phyloP scores from a whole-genome alignment of 2,888 invertebrate species.

The Siphonodentalium dalli region DNA sequence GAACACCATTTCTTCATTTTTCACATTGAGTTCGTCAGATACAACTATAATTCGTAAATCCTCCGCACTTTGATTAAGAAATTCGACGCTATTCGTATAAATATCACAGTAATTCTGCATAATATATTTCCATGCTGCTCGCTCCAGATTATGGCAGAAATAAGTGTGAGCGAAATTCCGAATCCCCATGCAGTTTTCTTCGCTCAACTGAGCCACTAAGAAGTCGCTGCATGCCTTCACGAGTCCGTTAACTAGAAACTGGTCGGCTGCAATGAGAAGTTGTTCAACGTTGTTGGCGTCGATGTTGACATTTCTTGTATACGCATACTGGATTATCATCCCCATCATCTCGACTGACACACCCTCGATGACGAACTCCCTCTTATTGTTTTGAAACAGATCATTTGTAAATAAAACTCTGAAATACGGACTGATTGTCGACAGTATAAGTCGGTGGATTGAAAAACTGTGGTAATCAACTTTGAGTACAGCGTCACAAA shows the following conservation, averaged over 20 bases:
- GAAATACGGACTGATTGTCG: constrained; percentile 86
- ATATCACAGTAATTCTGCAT: constrained; percentile 65
- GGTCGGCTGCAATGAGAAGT: constrained; percentile 80
- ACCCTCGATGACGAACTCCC: constrained; percentile 68
- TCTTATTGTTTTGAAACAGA: constrained; percentile 58
- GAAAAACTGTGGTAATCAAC: constrained; percentile 82
- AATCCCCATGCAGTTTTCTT: constrained; percentile 82
- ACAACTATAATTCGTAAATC: constrained; percentile 32
- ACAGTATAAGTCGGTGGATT: constrained; percentile 72
- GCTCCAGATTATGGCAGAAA: constrained; percentile 76
- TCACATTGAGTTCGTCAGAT: constrained; percentile 37
- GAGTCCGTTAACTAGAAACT: constrained; percentile 81
- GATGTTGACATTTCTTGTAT: constrained; percentile 78
- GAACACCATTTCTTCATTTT: constrained; percentile 38
- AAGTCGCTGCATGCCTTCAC: constrained; percentile 80
- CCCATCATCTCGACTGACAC: constrained; percentile 80
- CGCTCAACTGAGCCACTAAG: constrained; percentile 73
- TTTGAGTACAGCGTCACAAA: constrained; percentile 84
- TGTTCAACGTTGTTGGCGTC: constrained; percentile 78
- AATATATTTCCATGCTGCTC: constrained; percentile 74
- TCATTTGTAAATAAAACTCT: constrained; percentile 83
- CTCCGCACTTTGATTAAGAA: constrained; percentile 54
- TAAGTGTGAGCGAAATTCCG: constrained; percentile 80
- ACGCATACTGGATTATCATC: constrained; percentile 81
- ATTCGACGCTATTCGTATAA: constrained; percentile 28